Base-by-base conservation (phyloP, 2,888 invertebrate species). In the Troides oblongomaculatus region DNA sequence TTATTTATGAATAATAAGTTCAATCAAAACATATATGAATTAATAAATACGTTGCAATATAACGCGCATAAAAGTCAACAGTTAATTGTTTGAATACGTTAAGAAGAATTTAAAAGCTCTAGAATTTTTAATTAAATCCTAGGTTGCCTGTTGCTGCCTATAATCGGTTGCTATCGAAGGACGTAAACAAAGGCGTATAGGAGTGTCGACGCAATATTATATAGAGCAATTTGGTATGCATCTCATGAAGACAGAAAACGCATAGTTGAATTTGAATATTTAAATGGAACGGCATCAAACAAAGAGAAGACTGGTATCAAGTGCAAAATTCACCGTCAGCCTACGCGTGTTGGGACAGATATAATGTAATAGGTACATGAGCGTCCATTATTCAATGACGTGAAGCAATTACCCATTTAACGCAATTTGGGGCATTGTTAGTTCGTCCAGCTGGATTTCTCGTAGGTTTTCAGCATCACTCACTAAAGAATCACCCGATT, bases 341-440 rank as follows among this genome's bases (percentile, higher is more conserved):
- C 89, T 86, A 87, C 88, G 86, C 85, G 76, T 77, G 81, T 79
- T 79, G 81, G 82, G 83, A 85, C 84, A 81, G 81, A 85, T 85
- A 83, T 85, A 84, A 86, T 85, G 81, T 87, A 83, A 86, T 85
- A 85, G 86, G 84, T 82, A 86, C 84, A 89, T 84, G 85, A 87
- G 85, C 65, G 87, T 88, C 90, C 91, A 92, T 92, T 92, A 92
- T 92, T 85, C 92, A 92, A 92, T 92, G 91, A 92, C 88, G 88
- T 90, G 84, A 85, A 86, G 85, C 92, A 90, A 92, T 92, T 92
- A 92, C 92, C 92, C 90, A 92, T 91, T 92, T 90, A 90, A 87
- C 88, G 87, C 86, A 89, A 92, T 92, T 92, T 85, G 92, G 92
- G 90, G 79, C 92, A 92, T 92, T 82, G 87, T 86, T 83, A 81